These are phyloP conservation scores for Petrocephalus schoutedeni DNA, from an alignment of 2,797 vertebrate genomes.

Conservation along the genomic window DNA sequence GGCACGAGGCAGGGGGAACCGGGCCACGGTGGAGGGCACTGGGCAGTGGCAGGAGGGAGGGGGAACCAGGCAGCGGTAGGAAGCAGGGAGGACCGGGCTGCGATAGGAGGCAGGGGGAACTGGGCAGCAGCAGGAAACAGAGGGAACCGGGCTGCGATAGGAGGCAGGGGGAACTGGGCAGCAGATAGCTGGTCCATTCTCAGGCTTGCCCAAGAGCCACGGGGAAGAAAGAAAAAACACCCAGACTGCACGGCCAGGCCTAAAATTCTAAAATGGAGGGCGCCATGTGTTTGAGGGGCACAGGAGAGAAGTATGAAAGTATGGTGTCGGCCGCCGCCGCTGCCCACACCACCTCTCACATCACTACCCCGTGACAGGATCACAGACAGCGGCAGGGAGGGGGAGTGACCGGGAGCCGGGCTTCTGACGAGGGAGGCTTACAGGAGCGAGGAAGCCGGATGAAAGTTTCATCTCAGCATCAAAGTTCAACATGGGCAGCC, in stretches of 20 bases:
- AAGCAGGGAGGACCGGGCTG: too few species aligned
- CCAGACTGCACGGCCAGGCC: background rate
- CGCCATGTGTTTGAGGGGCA: background rate
- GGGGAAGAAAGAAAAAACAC: background rate
- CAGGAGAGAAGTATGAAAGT: background rate
- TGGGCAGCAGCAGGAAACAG: background rate
- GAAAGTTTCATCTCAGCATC: conserved; percentile 16
- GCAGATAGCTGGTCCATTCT: background rate
- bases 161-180: background rate
- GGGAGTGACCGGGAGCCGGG: background rate
- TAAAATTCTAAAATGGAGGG: too few species aligned
- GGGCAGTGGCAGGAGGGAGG: background rate
- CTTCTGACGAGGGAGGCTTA: background rate
- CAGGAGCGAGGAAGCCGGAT: conserved; percentile 13
- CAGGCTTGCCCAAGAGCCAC: background rate
- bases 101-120: background rate
- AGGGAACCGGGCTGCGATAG: background rate
- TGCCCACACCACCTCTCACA: background rate
- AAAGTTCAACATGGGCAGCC: conserved; percentile 56
- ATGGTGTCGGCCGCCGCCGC: too few species aligned
- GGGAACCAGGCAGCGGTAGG: background rate
- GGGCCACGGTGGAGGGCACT: too few species aligned
- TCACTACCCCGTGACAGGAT: conserved; percentile 10
- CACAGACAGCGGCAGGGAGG: background rate
- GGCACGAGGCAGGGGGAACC: too few species aligned